These are phyloP conservation scores for Eupithecia subumbrata DNA, from an alignment of 2,888 invertebrate genomes.

Conservation along the genomic window DNA sequence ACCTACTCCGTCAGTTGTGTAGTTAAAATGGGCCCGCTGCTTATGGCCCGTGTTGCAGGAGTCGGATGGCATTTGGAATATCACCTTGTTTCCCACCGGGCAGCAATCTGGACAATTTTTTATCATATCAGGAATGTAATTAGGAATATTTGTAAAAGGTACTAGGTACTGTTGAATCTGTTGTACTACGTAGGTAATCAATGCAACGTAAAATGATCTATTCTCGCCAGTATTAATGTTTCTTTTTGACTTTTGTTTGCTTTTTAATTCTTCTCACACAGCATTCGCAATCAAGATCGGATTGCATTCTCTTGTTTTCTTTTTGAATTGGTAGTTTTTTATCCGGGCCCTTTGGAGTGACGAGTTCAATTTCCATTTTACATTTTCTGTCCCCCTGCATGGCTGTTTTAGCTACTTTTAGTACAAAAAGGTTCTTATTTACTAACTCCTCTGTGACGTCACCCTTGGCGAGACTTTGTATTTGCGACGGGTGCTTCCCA, in stretches of 20 bases:
- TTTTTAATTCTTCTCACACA: constrained; percentile 58
- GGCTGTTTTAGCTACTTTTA: constrained; percentile 87
- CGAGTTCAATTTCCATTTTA: constrained; percentile 86
- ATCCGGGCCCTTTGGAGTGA: constrained; percentile 86
- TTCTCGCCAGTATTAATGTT: constrained; percentile 31
- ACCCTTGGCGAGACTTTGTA: constrained; percentile 60
- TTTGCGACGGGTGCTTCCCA: constrained; percentile 64
- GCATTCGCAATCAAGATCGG: constrained; percentile 72
- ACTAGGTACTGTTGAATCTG: constrained; percentile 11
- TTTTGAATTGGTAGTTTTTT: constrained; percentile 79
- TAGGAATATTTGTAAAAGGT: constrained; percentile 3
- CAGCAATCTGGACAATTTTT: constrained; percentile 80
- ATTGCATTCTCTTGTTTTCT: constrained; percentile 64
- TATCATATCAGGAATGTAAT: constrained; percentile 47
- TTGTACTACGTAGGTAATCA: constrained; percentile 20
- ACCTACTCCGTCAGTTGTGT: constrained; percentile 72
- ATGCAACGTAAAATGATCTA: constrained; percentile 13
- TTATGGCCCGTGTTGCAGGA: constrained; percentile 71
- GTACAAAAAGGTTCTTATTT: constrained; percentile 85
- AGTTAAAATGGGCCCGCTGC: constrained; percentile 74
- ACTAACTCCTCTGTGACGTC: constrained; percentile 72
- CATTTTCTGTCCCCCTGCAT: constrained; percentile 86
- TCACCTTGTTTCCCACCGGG: constrained; percentile 77
- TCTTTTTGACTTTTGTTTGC: constrained; percentile 53
- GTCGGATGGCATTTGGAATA: constrained; percentile 77